Conservation (phyloP, 1,140 invertebrate species). For the Trichomalopsis sarcophagae region DNA sequence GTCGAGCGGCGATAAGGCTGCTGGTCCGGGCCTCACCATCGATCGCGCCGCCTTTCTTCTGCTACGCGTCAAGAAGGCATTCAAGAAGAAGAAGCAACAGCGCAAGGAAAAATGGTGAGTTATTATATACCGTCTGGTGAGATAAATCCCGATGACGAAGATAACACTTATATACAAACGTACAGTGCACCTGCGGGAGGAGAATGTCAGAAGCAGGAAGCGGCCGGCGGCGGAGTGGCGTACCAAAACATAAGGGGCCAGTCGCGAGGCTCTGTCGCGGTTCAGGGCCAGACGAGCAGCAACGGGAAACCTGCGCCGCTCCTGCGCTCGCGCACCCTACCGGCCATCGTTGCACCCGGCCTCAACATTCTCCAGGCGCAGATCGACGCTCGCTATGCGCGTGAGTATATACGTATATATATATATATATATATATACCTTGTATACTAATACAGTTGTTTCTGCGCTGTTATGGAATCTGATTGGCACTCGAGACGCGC, state of each 20-base stretch:
- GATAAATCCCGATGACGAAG: no score
- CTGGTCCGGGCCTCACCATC: slow-evolving; percentile 80
- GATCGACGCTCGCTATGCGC: slow-evolving; percentile 78
- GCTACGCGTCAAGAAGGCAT: slow-evolving; percentile 89
- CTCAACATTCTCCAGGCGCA: slow-evolving; percentile 89
- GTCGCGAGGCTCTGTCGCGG: slow-evolving; percentile 64
- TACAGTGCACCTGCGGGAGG: slow-evolving; percentile 69
- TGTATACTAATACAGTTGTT: no score
- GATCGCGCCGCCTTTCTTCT: slow-evolving; percentile 91
- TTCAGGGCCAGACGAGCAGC: neutral
- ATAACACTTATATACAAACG: no score
- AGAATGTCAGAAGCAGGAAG: slow-evolving; percentile 68
- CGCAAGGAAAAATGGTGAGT: slow-evolving; percentile 86
- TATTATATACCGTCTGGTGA: neutral
- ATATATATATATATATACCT: no score
- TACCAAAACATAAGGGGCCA: slow-evolving; percentile 46
- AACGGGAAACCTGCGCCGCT: slow-evolving; percentile 81
- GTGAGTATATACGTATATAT: slow-evolving; percentile 64
- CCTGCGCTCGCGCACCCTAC: slow-evolving; percentile 88
- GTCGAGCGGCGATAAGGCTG: slow-evolving; percentile 72
- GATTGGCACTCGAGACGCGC: no score
- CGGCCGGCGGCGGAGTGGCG: neutral
- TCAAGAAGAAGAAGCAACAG: slow-evolving; percentile 91
- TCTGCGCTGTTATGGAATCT: no score
- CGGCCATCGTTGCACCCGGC: slow-evolving; percentile 91